phyloP scores from a whole-genome alignment of 1,140 invertebrate genomes.

The Lanistes nyassanus region DNA sequence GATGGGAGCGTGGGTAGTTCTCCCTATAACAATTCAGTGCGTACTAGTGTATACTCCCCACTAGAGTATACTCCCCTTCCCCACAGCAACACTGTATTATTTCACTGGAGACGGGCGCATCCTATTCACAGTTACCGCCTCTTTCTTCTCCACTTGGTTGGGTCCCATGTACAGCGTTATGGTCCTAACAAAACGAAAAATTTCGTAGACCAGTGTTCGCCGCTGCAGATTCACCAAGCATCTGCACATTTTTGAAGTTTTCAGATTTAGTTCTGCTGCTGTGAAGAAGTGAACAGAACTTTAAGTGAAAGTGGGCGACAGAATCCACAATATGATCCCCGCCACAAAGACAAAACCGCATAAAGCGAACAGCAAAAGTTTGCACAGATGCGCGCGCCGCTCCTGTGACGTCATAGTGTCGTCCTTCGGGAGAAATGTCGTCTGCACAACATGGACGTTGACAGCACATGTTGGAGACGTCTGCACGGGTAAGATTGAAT shows the following conservation, averaged over 20 bases:
- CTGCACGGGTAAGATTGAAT: background rate
- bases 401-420: background rate
- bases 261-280: background rate
- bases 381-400: conserved; percentile 17
- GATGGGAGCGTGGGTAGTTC: no score
- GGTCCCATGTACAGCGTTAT: background rate
- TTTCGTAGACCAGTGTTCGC: background rate
- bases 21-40: no score
- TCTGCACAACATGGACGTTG: conserved; percentile 17
- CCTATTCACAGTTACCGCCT: no score
- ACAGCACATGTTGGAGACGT: background rate
- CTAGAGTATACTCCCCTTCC: no score
- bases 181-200: background rate
- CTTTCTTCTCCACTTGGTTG: background rate
- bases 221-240: background rate
- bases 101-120: no score
- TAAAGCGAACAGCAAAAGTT: conserved; percentile 17
- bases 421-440: conserved; percentile 20
- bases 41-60: no score
- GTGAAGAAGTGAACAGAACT: background rate
- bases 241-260: background rate
- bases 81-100: no score
- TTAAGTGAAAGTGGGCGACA: conserved; percentile 14
- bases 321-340: conserved; percentile 21
- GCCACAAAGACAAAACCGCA: conserved; percentile 22